Base-by-base conservation (phyloP, 2,888 invertebrate genomes). In the Scotopteryx bipunctaria region DNA sequence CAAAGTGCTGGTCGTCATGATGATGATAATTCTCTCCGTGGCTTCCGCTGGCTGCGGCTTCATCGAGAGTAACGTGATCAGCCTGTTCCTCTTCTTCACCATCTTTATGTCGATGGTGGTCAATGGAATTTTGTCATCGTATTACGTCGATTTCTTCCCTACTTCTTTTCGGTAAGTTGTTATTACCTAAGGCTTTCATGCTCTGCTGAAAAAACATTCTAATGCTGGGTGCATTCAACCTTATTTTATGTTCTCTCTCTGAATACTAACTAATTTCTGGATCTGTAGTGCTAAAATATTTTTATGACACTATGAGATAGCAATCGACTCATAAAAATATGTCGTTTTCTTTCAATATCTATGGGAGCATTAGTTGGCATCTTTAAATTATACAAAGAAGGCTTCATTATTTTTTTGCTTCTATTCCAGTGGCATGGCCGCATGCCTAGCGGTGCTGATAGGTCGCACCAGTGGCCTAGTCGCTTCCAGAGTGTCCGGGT, bases 381-480 rank as follows among this genome's bases (percentile, higher is more conserved):
- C n/a, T n/a, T n/a, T n/a, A n/a, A n/a, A n/a, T n/a, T n/a, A n/a
- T n/a, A n/a, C n/a, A n/a, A n/a, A n/a, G n/a, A n/a, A n/a, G n/a
- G n/a, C n/a, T n/a, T n/a, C n/a, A n/a, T n/a, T n/a, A n/a, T n/a
- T n/a, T n/a, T 13, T 4, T 29, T 17, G 5, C 14, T 14, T n/a
- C n/a, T 47, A 48, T 41, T 9, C 0, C 72, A 87, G 86, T 38
- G 86, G 85, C 3, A 86, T 86, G 86, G 80, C 81, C 36, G 81
- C 84, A 0, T 84, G 86, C 31, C 55, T 87, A 2, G 82, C 85
- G 8, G 81, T 86, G 81, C 78, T 86, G 81, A 81, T 86, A 55
- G 83, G 81, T 0, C 63, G 86, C 0, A 64, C 79, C 36, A 83
- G 84, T 54, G 83, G 82, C 1, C 81, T 87, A 62, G 66, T 78